Evolutionary conservation across 2,113 vertebrate species (phyloP).

Genomic region (Peromyscus polionotus): DNA sequence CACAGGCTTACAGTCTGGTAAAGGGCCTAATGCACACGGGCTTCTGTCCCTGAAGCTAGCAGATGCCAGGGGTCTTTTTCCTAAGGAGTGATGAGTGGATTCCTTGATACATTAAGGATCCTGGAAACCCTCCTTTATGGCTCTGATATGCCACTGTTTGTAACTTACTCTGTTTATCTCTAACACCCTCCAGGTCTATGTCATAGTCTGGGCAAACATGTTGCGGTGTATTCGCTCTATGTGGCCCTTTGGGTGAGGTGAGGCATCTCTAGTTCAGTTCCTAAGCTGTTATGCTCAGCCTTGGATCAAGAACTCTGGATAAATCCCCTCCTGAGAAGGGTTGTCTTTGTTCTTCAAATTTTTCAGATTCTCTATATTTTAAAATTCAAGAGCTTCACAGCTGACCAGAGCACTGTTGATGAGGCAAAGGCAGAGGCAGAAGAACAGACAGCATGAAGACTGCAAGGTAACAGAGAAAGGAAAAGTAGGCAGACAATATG

Average conservation of each 20-base stretch:
- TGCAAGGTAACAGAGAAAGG: not conserved
- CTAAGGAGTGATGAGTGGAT: too few relatives aligned
- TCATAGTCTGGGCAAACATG: not conserved
- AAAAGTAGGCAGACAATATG: not conserved
- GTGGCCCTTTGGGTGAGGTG: not conserved
- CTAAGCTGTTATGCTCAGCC: not conserved
- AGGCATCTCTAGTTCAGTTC: not conserved
- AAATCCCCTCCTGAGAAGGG: not conserved
- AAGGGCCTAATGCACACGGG: too few relatives aligned
- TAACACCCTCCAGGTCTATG: not conserved
- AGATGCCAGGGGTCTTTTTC: not conserved
- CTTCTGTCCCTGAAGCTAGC: not conserved
- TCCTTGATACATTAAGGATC: too few relatives aligned
- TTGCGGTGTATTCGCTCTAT: not conserved
- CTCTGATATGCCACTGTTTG: rapidly evolving
- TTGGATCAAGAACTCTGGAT: not conserved
- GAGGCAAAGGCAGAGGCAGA: not conserved
- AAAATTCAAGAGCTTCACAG: not conserved
- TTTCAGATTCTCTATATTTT: not conserved
- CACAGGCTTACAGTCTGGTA: not conserved
- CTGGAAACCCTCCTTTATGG: not conserved
- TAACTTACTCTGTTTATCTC: not conserved
- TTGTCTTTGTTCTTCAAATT: too few relatives aligned
- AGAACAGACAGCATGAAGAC: too few relatives aligned
- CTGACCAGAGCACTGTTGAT: not conserved